phyloP scores from a whole-genome alignment of 2,113 vertebrate genomes.

The Hiodon alosoides region DNA sequence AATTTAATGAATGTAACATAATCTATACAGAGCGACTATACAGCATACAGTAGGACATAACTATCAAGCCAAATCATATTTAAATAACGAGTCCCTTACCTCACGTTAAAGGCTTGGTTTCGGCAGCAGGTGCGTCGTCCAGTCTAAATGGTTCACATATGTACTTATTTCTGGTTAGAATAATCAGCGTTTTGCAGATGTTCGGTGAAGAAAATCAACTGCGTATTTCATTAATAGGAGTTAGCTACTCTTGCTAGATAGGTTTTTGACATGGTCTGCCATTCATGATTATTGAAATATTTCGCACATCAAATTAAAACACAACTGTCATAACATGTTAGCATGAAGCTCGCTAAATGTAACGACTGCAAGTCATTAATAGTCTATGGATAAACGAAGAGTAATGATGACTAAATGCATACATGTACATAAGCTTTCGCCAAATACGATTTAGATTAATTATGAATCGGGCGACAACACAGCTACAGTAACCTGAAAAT shows the following conservation, averaged over 20 bases:
- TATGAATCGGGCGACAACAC: neutral
- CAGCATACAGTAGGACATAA: no score
- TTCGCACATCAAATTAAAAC: neutral
- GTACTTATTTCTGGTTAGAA: constrained; percentile 9
- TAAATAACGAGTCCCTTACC: constrained; percentile 8
- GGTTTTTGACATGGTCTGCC: neutral
- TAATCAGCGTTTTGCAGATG: neutral
- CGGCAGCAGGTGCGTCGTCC: constrained; percentile 1
- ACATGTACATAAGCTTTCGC: constrained; percentile 3
- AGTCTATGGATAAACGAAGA: neutral
- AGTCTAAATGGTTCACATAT: constrained; percentile 7
- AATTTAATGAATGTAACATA: no score
- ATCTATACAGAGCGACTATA: no score
- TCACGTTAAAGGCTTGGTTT: constrained; percentile 1
- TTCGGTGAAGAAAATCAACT: neutral
- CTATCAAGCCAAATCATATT: no score
- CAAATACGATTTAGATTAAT: neutral
- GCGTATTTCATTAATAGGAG: constrained; percentile 5
- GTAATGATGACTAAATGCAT: constrained; percentile 12
- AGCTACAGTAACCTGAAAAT: neutral
- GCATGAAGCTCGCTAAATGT: neutral
- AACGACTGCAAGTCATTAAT: neutral
- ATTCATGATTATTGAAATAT: neutral
- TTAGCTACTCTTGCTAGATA: neutral
- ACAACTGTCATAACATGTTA: constrained; percentile 6